These are phyloP conservation scores for Dicrurus megarhynchus DNA, from an alignment of 2,113 vertebrate genomes.

Conservation along the genomic window DNA sequence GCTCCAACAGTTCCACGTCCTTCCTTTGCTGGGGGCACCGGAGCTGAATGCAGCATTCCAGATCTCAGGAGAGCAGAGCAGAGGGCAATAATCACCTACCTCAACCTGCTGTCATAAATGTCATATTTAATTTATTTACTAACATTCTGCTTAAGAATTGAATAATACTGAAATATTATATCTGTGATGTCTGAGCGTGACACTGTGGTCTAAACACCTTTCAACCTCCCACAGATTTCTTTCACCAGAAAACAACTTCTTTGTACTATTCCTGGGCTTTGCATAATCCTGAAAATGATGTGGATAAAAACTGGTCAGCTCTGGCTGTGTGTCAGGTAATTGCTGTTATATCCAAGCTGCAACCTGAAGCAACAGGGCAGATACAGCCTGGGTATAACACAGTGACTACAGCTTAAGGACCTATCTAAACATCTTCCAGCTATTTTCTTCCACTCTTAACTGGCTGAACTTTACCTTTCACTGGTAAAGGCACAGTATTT, in stretches of 20 bases:
- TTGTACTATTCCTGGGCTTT: not conserved
- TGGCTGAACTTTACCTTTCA: not conserved
- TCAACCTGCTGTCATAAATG: not conserved
- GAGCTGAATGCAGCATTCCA: not conserved
- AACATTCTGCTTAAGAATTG: not conserved
- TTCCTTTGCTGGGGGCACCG: not conserved
- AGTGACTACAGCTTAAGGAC: not conserved
- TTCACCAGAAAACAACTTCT: slow-evolving; percentile 26
- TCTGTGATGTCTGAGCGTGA: not conserved
- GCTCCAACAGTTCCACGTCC: rapidly evolving
- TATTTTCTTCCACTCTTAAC: not conserved
- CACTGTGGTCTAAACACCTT: not conserved
- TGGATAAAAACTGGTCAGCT: not conserved
- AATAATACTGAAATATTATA: not conserved
- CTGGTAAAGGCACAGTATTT: not conserved
- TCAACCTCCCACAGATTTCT: slow-evolving; percentile 17
- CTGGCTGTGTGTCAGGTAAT: slow-evolving; percentile 5
- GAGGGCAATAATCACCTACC: not conserved
- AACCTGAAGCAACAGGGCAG: not conserved
- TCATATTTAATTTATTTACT: not conserved
- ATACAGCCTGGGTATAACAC: not conserved
- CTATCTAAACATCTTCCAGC: not conserved
- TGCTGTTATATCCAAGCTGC: not conserved
- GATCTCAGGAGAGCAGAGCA: not conserved
- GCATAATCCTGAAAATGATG: not conserved